phyloP scores from a whole-genome alignment of 1,140 invertebrate genomes.

The Popillia japonica region DNA sequence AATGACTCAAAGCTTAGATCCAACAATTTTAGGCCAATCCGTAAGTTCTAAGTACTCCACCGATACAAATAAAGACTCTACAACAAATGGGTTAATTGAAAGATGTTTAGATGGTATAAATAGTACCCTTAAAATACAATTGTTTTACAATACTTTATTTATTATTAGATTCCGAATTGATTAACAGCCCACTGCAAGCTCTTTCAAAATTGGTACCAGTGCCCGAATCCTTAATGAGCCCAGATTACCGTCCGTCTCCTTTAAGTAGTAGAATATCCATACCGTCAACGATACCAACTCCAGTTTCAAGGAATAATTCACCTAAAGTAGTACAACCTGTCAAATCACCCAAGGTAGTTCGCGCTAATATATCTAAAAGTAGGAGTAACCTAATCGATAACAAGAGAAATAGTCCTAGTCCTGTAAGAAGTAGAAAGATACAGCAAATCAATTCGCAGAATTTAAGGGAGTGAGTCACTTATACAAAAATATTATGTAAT shows the following conservation, averaged over 20 bases:
- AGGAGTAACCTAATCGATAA: constrained; percentile 13
- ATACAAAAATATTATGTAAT: not conserved
- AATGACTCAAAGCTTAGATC: constrained; percentile 73
- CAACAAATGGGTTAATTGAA: constrained; percentile 36
- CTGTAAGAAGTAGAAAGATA: constrained; percentile 16
- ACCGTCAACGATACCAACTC: constrained; percentile 37
- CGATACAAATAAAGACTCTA: not conserved
- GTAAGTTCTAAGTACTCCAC: constrained; percentile 42
- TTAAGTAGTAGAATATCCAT: constrained; percentile 40
- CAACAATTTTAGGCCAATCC: constrained; percentile 53
- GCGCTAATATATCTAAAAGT: constrained; percentile 27
- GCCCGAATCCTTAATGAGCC: constrained; percentile 85
- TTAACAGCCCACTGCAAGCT: constrained; percentile 76
- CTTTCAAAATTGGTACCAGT: constrained; percentile 86
- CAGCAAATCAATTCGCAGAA: constrained; percentile 30
- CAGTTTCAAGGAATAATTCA: constrained; percentile 31
- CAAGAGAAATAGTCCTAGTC: constrained; percentile 36
- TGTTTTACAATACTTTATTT: not conserved
- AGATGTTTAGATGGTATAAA: constrained; percentile 49
- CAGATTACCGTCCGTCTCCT: constrained; percentile 72
- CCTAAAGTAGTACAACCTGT: constrained; percentile 45
- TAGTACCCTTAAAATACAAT: not conserved
- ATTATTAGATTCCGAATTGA: constrained; percentile 30
- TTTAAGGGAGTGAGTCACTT: not conserved
- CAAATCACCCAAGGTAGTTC: constrained; percentile 61